phyloP scores from a whole-genome alignment of 2,888 invertebrate species.

The Rhingia campestris region DNA sequence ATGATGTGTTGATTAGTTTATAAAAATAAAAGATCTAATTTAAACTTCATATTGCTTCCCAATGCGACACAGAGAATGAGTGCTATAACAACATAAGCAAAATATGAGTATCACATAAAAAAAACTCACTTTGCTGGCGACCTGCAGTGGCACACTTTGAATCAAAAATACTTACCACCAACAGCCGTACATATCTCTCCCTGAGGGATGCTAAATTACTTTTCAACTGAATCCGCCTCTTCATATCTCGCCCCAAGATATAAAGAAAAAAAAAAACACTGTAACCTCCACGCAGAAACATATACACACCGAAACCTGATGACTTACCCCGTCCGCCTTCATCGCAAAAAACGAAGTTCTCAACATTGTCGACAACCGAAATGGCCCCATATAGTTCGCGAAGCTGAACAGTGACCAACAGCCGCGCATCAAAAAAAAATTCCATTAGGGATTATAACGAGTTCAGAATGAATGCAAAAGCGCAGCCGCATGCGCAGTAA shows the following conservation, averaged over 20 bases:
- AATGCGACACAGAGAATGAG: slow-evolving; percentile 10
- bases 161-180: slow-evolving; percentile 57
- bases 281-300: slow-evolving; percentile 54
- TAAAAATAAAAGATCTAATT: slow-evolving; percentile 70
- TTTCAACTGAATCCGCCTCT: slow-evolving; percentile 78
- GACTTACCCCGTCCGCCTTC: slow-evolving; percentile 65
- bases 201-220: slow-evolving; percentile 76
- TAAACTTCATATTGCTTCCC: slow-evolving; percentile 28
- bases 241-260: slow-evolving; percentile 70
- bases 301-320: slow-evolving; percentile 53
- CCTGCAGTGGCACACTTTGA: slow-evolving; percentile 71
- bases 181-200: slow-evolving; percentile 45
- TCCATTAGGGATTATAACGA: slow-evolving; percentile 77
- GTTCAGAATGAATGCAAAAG: slow-evolving; percentile 73
- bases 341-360: slow-evolving; percentile 47
- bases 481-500: slow-evolving; percentile 60
- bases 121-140: slow-evolving; percentile 59
- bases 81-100: background rate
- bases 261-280: slow-evolving; percentile 25
- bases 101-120: slow-evolving; percentile 39
- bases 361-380: slow-evolving; percentile 71
- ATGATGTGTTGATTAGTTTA: slow-evolving; percentile 54
- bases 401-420: slow-evolving; percentile 31
- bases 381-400: slow-evolving; percentile 63
- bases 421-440: slow-evolving; percentile 48